Conservation (phyloP, 2,113 vertebrate species). For the Brachyistius frenatus region DNA sequence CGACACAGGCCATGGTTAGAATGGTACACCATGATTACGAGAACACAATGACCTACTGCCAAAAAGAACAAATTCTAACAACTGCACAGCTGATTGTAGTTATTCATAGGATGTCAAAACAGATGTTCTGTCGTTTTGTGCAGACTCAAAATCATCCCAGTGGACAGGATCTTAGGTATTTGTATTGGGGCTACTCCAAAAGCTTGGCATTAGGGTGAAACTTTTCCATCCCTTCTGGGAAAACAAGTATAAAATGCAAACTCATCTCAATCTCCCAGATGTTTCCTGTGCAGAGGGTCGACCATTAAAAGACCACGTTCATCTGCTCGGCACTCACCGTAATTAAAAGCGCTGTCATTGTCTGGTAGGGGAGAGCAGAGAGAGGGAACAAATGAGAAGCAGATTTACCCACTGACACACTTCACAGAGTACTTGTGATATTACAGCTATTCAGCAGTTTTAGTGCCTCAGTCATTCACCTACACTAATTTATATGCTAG, state of each 20-base stretch:
- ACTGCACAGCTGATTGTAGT: neutral
- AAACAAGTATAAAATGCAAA: constrained; percentile 61
- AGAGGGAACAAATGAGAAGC: constrained; percentile 39
- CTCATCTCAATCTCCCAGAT: constrained; percentile 65
- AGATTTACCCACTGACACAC: constrained; percentile 52
- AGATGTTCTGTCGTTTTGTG: neutral
- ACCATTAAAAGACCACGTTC: constrained; percentile 21
- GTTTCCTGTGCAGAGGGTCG: constrained; percentile 64
- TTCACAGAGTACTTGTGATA: constrained; percentile 53
- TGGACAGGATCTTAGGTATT: constrained; percentile 26
- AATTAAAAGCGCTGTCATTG: constrained; percentile 81
- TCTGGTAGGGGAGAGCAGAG: constrained; percentile 72
- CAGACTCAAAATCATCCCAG: constrained; percentile 1
- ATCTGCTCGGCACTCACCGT: constrained; percentile 79
- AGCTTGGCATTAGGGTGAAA: constrained; percentile 45
- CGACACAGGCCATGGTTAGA: too few relatives aligned
- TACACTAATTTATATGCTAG: constrained; percentile 30
- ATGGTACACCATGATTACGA: too few relatives aligned
- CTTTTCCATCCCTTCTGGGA: constrained; percentile 67
- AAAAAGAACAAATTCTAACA: neutral
- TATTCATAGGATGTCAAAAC: neutral
- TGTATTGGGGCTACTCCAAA: constrained; percentile 32
- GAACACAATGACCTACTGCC: too few relatives aligned
- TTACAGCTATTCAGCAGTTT: constrained; percentile 50
- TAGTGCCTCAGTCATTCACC: constrained; percentile 38